Base-by-base conservation (phyloP, 2,797 vertebrate species). In the Naso thynnoides region DNA sequence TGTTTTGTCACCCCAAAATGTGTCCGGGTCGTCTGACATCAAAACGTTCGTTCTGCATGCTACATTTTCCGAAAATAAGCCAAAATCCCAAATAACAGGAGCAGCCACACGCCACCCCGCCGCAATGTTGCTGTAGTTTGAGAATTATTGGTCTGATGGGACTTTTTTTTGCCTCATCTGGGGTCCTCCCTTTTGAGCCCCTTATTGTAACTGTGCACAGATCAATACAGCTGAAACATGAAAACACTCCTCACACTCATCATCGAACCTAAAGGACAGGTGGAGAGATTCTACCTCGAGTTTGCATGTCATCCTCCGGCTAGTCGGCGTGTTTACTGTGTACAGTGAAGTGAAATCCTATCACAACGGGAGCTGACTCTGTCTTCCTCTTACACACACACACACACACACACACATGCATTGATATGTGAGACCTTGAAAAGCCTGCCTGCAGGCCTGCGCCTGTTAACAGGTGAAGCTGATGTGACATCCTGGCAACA, bases 401-500 rank as follows among this genome's bases (percentile, higher is more conserved):
- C 67, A 74, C 68, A 63, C 52, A 56, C 48, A 67, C 31, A 49
- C 45, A 79, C 39, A 73, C 64, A 73, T 21, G 63, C 27, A 3
- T 13, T 58, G 86, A 88, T 77, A 92, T 84, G 57, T 77, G 89
- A 92, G 82, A 85, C 78, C 73, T 73, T 74, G 50, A 86, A 83
- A 75, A 74, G 38, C 64, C 70, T 81, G 88, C 91, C 91, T 86
- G 82, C 84, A 85, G 90, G 90, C 82, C 66, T 61, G 80, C 70
- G 61, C 79, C 82, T 50, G 62, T 66, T 86, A 49, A 62, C 89
- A 85, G 88, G 80, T 87, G 85, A 88, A 79, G 82, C 64, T 29
- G 44, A 53, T 75, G 83, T 90, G 78, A 87, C 85, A 82, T 85
- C 86, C 86, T 64, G 56, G 72, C 79, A 60, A 73, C 76, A 26